Conservation (phyloP, 64 coral and sea anemone species). For the Pocillopora verrucosa region DNA sequence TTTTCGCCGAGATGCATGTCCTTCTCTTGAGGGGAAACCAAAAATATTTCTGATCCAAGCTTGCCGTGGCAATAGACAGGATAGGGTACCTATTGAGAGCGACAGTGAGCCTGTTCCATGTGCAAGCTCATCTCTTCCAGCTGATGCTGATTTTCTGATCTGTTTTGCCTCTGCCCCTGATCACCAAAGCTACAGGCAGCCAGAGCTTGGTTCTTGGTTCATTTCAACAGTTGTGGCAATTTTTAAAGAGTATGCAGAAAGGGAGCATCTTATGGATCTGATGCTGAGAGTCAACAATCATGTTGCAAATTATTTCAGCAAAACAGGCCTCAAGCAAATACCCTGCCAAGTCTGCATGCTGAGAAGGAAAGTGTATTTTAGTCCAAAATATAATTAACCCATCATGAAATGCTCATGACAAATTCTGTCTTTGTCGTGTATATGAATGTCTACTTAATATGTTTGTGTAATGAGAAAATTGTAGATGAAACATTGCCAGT, state of each 20-base stretch:
- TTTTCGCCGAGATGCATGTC: conserved; percentile 59
- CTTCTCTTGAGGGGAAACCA: conserved; percentile 63
- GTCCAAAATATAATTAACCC: conserved; percentile 18
- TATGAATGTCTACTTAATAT: too few species aligned
- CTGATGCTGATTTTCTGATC: conserved; percentile 78
- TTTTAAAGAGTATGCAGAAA: conserved; percentile 46
- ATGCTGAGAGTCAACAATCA: conserved; percentile 71
- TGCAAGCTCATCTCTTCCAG: conserved; percentile 52
- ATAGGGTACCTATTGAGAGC: conserved; percentile 47
- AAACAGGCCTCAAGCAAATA: conserved; percentile 65
- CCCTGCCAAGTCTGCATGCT: conserved; percentile 79
- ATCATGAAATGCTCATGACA: too few species aligned
- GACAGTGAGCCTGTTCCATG: conserved; percentile 63
- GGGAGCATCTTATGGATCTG: conserved; percentile 79
- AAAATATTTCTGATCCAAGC: conserved; percentile 80
- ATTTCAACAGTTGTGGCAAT: conserved; percentile 46
- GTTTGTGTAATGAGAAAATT: too few species aligned
- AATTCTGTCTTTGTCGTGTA: too few species aligned
- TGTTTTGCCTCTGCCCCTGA: conserved; percentile 72
- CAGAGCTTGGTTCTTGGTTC: conserved; percentile 54
- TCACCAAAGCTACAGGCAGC: conserved; percentile 52
- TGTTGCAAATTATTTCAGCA: conserved; percentile 46
- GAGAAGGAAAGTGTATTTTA: conserved; percentile 66
- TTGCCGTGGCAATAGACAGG: conserved; percentile 55
- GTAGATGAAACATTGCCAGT: too few species aligned